Evolutionary conservation across 2,113 vertebrate species (phyloP).

Genomic region (Microcebus griseorufus): DNA sequence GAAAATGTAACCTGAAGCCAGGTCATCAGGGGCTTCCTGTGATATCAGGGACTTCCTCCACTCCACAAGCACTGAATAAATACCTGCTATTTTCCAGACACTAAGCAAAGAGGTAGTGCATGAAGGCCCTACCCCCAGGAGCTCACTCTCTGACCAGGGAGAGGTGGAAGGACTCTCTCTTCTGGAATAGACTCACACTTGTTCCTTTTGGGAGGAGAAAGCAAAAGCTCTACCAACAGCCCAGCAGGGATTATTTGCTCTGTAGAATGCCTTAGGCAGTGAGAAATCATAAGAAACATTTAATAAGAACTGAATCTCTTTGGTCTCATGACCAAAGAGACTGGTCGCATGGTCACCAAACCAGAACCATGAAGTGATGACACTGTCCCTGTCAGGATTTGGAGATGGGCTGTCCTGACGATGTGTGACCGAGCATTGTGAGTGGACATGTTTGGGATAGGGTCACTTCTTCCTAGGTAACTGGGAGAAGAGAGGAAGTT

Average conservation of each 20-base stretch:
- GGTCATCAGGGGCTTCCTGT: background rate
- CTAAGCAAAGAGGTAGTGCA: background rate
- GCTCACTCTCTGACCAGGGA: background rate
- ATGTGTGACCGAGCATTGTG: background rate
- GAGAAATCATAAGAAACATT: background rate
- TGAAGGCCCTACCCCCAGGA: background rate
- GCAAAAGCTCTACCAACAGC: background rate
- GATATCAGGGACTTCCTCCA: background rate
- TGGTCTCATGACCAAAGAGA: background rate
- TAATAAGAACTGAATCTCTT: background rate
- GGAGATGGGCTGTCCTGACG: background rate
- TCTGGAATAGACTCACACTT: background rate
- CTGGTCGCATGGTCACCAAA: too few species aligned
- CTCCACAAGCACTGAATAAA: background rate
- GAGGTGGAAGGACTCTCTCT: background rate
- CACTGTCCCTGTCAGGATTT: background rate
- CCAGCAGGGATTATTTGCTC: background rate
- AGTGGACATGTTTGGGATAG: background rate
- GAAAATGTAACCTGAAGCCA: background rate
- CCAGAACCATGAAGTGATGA: background rate
- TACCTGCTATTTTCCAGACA: background rate
- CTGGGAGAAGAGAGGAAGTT: background rate
- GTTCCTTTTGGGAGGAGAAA: background rate
- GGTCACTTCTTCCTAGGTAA: background rate
- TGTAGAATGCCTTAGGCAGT: background rate